Percentiles rank a stretch among this genome's conserved stretches.
Evolutionary conservation across 2,888 invertebrate genomes (phyloP).

Genomic region (Eugnorisma glareosa): DNA sequence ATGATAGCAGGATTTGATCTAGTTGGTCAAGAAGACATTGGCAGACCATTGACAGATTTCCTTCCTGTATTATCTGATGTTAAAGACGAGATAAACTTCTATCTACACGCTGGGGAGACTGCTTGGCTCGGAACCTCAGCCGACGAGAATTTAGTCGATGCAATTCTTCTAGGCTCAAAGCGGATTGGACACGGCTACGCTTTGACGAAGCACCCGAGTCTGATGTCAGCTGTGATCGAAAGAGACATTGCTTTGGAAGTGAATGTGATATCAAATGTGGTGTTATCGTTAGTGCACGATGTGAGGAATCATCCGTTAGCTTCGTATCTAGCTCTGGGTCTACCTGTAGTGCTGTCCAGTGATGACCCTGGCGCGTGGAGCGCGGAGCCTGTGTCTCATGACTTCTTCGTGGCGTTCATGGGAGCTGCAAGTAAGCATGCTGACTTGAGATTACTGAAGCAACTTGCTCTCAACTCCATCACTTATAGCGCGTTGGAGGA

Average conservation of each 20-base stretch:
- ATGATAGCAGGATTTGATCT: conserved; percentile 95
- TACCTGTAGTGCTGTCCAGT: conserved; percentile 94
- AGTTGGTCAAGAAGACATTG: conserved; percentile 95
- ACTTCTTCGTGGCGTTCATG: conserved; percentile 94
- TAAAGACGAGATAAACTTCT: conserved; percentile 91
- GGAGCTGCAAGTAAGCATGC: conserved; percentile 93
- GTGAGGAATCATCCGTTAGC: conserved; percentile 94
- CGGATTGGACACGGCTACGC: conserved; percentile 95
- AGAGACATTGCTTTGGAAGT: conserved; percentile 93
- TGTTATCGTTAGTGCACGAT: conserved; percentile 92
- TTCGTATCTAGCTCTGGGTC: conserved; percentile 91
- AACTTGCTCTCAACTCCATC: conserved; percentile 94
- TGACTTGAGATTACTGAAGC: conserved; percentile 93
- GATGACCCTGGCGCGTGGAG: conserved; percentile 96
- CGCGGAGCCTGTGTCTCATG: conserved; percentile 93
- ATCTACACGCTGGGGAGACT: conserved; percentile 95
- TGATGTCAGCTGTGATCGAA: conserved; percentile 90
- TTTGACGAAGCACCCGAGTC: conserved; percentile 93
- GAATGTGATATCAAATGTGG: conserved; percentile 95
- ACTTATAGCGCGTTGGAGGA: conserved; percentile 90
- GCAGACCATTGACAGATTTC: conserved; percentile 91
- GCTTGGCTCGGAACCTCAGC: conserved; percentile 92
- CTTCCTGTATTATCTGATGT: conserved; percentile 88
- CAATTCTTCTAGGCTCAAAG: conserved; percentile 93
- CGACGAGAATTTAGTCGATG: conserved; percentile 95